phyloP scores from a whole-genome alignment of 2,797 vertebrate genomes.

The Decapterus maruadsi region DNA sequence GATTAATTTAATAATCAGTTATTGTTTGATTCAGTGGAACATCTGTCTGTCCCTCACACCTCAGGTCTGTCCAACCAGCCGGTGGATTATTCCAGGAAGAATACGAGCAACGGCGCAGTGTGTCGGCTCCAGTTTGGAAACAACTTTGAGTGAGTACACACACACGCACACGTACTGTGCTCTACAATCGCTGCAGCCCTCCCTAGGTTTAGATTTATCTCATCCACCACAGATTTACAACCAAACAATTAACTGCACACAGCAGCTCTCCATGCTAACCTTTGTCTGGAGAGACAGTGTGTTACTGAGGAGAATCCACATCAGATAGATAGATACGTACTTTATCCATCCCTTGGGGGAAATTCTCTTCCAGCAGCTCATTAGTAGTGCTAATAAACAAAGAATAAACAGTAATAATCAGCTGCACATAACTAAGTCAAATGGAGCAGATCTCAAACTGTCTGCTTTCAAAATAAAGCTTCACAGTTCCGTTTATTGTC shows the following conservation, averaged over 20 bases:
- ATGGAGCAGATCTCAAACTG: neutral
- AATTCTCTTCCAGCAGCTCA: too few species aligned
- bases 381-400: too few species aligned
- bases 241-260: slow-evolving; percentile 10
- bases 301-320: slow-evolving; percentile 7
- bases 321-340: too few species aligned
- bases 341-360: too few species aligned
- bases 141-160: slow-evolving; percentile 83
- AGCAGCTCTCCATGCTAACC: slow-evolving; percentile 4
- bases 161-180: neutral
- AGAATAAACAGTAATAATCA: too few species aligned
- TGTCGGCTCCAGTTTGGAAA: slow-evolving; percentile 86
- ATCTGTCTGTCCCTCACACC: too few species aligned
- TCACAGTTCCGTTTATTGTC: neutral
- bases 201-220: slow-evolving; percentile 22
- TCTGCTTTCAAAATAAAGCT: neutral
- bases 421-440: neutral
- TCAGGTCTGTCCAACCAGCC: slow-evolving; percentile 76
- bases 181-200: neutral
- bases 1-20: too few species aligned
- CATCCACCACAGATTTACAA: slow-evolving; percentile 7
- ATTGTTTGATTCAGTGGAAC: too few species aligned
- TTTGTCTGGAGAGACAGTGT: neutral
- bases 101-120: slow-evolving; percentile 65
- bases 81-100: slow-evolving; percentile 85